These are phyloP conservation scores for Carterocephalus palaemon DNA, from an alignment of 2,888 invertebrate genomes.

Conservation along the genomic window DNA sequence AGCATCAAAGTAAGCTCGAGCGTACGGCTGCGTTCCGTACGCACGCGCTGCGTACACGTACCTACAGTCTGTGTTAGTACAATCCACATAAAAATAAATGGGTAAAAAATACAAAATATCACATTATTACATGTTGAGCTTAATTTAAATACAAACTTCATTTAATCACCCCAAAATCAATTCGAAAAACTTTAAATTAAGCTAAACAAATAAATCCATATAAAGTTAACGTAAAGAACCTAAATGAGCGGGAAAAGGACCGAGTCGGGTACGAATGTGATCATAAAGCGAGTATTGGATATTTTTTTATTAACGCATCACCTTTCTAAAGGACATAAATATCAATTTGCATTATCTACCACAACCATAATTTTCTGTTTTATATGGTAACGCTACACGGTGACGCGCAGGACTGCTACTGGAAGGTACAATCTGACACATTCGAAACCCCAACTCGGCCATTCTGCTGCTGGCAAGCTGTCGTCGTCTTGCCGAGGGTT, in stretches of 20 bases:
- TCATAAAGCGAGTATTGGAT: conserved; percentile 33
- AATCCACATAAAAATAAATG: conserved; percentile 61
- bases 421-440: conserved; percentile 41
- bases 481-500: conserved; percentile 32
- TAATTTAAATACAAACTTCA: conserved; percentile 67
- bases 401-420: conserved; percentile 52
- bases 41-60: conserved; percentile 51
- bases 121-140: conserved; percentile 78
- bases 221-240: conserved; percentile 37
- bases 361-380: conserved; percentile 75
- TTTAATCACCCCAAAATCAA: conserved; percentile 42
- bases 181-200: conserved; percentile 65
- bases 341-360: conserved; percentile 76
- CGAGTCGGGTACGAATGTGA: conserved; percentile 22
- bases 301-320: conserved; percentile 50
- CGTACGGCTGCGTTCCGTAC: conserved; percentile 41
- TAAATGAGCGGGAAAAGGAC: conserved; percentile 7
- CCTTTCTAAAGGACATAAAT: conserved; percentile 60
- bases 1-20: conserved; percentile 60
- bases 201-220: conserved; percentile 70
- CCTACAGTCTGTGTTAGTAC: conserved; percentile 58
- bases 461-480: conserved; percentile 41
- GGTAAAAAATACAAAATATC: conserved; percentile 77
- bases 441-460: conserved; percentile 46
- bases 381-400: conserved; percentile 62